Base-by-base conservation (phyloP, 2,113 vertebrate species). In the Cyprinodon variegatus region DNA sequence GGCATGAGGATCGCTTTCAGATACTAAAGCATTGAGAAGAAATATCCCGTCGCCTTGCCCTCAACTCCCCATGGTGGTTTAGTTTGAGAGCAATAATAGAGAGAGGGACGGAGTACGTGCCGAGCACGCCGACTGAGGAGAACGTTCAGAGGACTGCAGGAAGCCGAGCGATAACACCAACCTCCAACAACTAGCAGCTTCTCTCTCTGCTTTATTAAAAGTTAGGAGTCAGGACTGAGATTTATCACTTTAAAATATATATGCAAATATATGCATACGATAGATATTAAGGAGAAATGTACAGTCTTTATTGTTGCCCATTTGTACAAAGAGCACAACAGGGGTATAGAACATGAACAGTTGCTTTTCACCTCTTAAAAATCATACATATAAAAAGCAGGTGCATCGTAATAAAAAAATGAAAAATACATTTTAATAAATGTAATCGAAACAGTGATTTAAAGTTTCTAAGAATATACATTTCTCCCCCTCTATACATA, bases 61-160 rank as follows among this genome's bases (percentile, higher is more conserved):
- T 90, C 65, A 91, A 88, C 90, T 91, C 89, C 89, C 92, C 93
- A 92, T 93, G 90, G 90, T 92, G 89, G 85, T 88, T 85, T 37
- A 79, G 63, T 83, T 90, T 85, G 85, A 46, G 83, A 88, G 89
- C 88, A 90, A 90, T 88, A 91, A 91, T 86, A 91, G 85, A 76
- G 57, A 77, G 78, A 71, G 68, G 83, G 85, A 77, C 64, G 53
- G 83, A 64, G 78, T 74, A 82, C 88, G 89, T 89, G 88, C 86
- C 29, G 81, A 65, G 83, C 84, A 72, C 84, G 84, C 76, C 61
- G 74, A 79, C 81, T 67, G 36, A 40, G 80, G 65, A 67, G 74
- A 65, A 81, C 74, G 78, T 75, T 63, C 61, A 4, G 70, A 89
- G 83, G 87, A 20, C 65, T 45, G 61, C 61, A 65, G 64, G 38